These are phyloP conservation scores for Heliothis virescens DNA, from an alignment of 1,140 invertebrate species.

Conservation along the genomic window DNA sequence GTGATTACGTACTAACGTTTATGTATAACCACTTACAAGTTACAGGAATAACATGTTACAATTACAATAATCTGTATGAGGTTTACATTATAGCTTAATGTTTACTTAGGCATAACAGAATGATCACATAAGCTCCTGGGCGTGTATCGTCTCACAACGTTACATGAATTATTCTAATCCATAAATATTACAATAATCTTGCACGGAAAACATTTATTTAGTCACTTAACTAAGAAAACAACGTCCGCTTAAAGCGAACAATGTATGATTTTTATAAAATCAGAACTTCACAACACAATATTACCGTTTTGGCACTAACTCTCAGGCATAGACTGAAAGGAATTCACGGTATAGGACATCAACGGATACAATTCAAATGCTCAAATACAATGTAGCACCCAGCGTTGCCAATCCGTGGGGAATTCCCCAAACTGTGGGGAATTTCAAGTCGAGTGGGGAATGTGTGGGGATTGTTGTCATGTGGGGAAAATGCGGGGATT, in stretches of 20 bases:
- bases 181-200: constrained; percentile 73
- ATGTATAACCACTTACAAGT: constrained; percentile 47
- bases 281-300: constrained; percentile 68
- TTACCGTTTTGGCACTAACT: constrained; percentile 74
- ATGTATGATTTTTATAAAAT: constrained; percentile 61
- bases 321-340: constrained; percentile 64
- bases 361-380: neutral
- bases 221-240: constrained; percentile 65
- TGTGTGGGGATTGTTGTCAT: too few relatives aligned
- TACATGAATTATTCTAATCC: constrained; percentile 64
- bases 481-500: too few relatives aligned
- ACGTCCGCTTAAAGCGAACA: constrained; percentile 73
- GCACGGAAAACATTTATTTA: constrained; percentile 51
- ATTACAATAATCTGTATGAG: constrained; percentile 41
- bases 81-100: constrained; percentile 51
- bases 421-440: too few relatives aligned
- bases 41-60: constrained; percentile 25
- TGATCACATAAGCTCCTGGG: constrained; percentile 77
- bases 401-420: too few relatives aligned
- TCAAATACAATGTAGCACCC: neutral
- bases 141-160: constrained; percentile 62
- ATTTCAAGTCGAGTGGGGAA: too few relatives aligned
- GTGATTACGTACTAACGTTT: constrained; percentile 37
- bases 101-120: constrained; percentile 60
- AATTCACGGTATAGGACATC: constrained; percentile 19